A percentile compares a stretch with the other conserved stretches of the same genome.
Conservation (phyloP, 2,113 vertebrate species). For the Pan troglodytes region NHGRI_mPanTro3-v2.1_pri NC_086015.1:109882501-109883000, state of each 20-base stretch:
- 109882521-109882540: fast-evolving
- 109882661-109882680: not conserved
- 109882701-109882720: not conserved
- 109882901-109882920: not conserved
- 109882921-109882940: not conserved
- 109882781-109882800: not conserved
- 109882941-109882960: not conserved
- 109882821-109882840: not conserved
- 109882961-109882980: not conserved
- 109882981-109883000: not conserved
- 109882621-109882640: not conserved
- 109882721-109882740: not conserved
- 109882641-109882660: not conserved
- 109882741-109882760: not conserved
- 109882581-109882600: not conserved
- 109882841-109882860: not conserved
- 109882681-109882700: not conserved
- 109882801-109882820: not conserved
- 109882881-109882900: not conserved
- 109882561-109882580: not conserved
- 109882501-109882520: not conserved
- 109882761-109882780: not conserved
- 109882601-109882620: not conserved
- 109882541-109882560: not conserved
- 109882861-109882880: not conserved